These are phyloP conservation scores for Nephrocerus scutellatus DNA, from an alignment of 2,888 invertebrate species.

Conservation along the genomic window DNA sequence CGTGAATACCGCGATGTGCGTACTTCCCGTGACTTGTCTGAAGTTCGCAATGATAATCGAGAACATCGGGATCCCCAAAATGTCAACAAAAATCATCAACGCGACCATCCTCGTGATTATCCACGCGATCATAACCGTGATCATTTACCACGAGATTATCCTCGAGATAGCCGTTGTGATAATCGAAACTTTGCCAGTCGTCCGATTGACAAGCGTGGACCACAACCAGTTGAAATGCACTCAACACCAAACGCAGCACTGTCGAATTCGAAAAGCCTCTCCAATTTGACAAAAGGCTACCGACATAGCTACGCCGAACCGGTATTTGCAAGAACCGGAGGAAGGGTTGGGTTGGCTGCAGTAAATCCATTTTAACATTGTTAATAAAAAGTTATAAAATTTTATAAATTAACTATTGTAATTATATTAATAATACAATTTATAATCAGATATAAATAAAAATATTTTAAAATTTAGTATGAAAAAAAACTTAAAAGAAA, in stretches of 20 bases:
- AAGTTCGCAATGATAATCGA: constrained; percentile 12
- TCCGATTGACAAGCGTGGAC: constrained; percentile 20
- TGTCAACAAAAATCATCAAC: constrained; percentile 1
- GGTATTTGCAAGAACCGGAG: constrained; percentile 41
- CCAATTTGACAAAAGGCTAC: constrained; percentile 45
- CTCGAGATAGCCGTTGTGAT: constrained; percentile 22
- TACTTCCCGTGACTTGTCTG: constrained; percentile 17
- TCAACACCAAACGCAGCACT: no score
- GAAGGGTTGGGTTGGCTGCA: constrained; percentile 46
- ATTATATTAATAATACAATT: no score
- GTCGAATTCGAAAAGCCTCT: constrained; percentile 37
- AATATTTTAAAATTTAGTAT: no score
- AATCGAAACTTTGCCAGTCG: constrained; percentile 19
- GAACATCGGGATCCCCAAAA: constrained; percentile 17
- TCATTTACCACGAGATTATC: constrained; percentile 20
- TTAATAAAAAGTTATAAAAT: not conserved
- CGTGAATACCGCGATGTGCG: constrained; percentile 16
- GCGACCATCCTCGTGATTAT: constrained; percentile 23
- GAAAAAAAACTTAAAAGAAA: no score
- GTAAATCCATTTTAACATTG: constrained; percentile 42
- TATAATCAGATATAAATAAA: no score
- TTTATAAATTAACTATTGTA: no score
- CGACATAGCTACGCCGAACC: constrained; percentile 48
- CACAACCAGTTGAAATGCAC: constrained; percentile 17
- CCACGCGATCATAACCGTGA: constrained; percentile 9